A percentile compares a stretch with the other conserved stretches of the same genome.
phyloP scores from a whole-genome alignment of 2,888 invertebrate genomes.

The Malthinus flaveolus region DNA sequence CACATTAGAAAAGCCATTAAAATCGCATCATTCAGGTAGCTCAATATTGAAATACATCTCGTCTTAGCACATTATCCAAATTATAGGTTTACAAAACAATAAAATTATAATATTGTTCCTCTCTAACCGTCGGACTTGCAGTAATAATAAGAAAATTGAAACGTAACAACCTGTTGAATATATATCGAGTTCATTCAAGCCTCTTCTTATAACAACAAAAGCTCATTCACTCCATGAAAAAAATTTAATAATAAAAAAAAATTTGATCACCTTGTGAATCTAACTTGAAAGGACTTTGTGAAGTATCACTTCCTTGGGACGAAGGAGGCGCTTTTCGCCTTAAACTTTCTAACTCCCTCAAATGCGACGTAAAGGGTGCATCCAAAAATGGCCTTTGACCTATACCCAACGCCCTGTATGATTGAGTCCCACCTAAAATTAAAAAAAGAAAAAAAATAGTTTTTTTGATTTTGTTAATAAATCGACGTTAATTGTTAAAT shows the following conservation, averaged over 20 bases:
- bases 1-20: conserved; percentile 8
- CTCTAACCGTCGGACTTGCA: conserved; percentile 30
- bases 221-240: background rate
- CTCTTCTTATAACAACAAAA: background rate
- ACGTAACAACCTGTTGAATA: conserved; percentile 39
- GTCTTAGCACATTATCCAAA: conserved; percentile 30
- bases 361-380: conserved; percentile 65
- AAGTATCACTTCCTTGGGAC: conserved; percentile 42
- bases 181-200: conserved; percentile 19
- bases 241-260: background rate
- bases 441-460: conserved; percentile 18
- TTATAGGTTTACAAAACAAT: conserved; percentile 23
- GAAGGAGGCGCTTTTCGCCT: conserved; percentile 63
- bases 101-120: conserved; percentile 32
- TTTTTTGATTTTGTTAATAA: background rate
- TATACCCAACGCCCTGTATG: conserved; percentile 74
- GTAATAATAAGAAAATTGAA: conserved; percentile 39
- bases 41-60: conserved; percentile 22
- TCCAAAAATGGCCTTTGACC: conserved; percentile 73
- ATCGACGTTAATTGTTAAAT: background rate
- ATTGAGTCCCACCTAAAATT: conserved; percentile 59
- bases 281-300: conserved; percentile 35
- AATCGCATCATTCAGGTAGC: conserved; percentile 30
- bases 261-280: conserved; percentile 35
- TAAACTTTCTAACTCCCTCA: conserved; percentile 70